Evolutionary conservation across 2,888 invertebrate genomes (phyloP), one percentile per base, ranked within the genome.

Genomic region (Athalia cordata): DNA sequence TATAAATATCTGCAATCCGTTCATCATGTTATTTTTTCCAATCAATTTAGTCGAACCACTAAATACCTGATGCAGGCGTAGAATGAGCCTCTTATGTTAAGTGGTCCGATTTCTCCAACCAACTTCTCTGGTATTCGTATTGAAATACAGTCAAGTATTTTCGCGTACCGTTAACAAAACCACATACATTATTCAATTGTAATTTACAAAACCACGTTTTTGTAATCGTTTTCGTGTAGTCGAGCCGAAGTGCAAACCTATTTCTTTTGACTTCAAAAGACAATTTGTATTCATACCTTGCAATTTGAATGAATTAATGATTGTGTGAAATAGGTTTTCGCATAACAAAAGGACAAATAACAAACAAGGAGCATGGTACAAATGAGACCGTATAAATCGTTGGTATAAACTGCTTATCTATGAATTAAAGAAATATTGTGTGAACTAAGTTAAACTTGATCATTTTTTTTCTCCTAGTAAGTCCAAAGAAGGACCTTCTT

Each of bases 291-390:
- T 65, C 45, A 29, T 62, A 62, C 52, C 72, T 45, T 72, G 59
- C 72, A 72, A 59, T 72, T 57, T 72, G 72, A 59, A 66, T 13
- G 57, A 72, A 72, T 72, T 57, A 72, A 72, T 59, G 57, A 59
- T 47, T 57, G 43, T 72, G 72, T 72, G 59, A 59, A 72, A 47
- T 72, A 72, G 47, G 57, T 72, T 72, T 13, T 47, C 52, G 55
- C 43, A 70, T 68, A 43, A 47, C n/a, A 66, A n/a, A 66, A 66
- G 49, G 49, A 49, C 13, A 59, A 59, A 11, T n/a, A 43, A 15
- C 7, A 49, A 47, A 66, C 29, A 49, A 7, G 5, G 49, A 47
- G 15, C 8, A 72, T 1, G 57, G 47, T 57, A 55, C 57, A 9
- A 59, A 57, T 72, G 47, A 72, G 57, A 72, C 59, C 52, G 72